Evolutionary conservation across 2,113 vertebrate genomes (phyloP), one percentile per base, ranked within the genome.

Genomic region (Trinectes maculatus): DNA sequence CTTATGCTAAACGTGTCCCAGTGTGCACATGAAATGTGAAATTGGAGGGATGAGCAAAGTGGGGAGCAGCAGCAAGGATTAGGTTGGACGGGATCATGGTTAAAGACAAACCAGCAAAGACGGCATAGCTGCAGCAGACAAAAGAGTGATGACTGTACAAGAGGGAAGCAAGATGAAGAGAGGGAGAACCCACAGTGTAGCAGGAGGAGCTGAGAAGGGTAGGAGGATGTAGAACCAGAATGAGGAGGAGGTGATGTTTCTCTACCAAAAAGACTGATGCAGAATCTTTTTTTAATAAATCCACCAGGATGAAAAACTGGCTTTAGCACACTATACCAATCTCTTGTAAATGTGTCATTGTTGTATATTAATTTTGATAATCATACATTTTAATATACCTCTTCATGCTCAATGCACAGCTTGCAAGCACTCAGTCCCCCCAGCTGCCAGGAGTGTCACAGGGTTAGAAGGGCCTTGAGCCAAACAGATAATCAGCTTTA

Each of bases 401-500:
- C 16, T 12, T 48, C 42, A 46, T 61, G 37, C 40, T 7, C 24
- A 13, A 34, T 22, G 42, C 54, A 49, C 46, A 58, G 56, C 33
- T 51, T 79, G 48, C 36, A 59, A 63, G 80, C 61, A 53, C 25
- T 28, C 26, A 25, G 64, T 82, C 60, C 79, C 91, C 79, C 94
- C 94, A 95, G 94, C 93, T 95, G 93, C 92, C 91, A 87, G 89
- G 63, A 82, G 90, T 92, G 91, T 89, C 86, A 74, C 66, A 68
- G 92, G 93, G 93, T 93, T 92, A 93, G 91, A 93, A 91, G 92
- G 91, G 94, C 94, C 92, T 93, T 89, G 89, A 93, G 92, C 94
- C 93, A 91, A 89, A 89, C 91, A 91, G 92, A 93, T 96, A 96
- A 96, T 98, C 95, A 96, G 95, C 94, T 96, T 96, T 95, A 93